Conservation (phyloP, 2,113 vertebrate genomes). For the Leptocoma aspasia region DNA sequence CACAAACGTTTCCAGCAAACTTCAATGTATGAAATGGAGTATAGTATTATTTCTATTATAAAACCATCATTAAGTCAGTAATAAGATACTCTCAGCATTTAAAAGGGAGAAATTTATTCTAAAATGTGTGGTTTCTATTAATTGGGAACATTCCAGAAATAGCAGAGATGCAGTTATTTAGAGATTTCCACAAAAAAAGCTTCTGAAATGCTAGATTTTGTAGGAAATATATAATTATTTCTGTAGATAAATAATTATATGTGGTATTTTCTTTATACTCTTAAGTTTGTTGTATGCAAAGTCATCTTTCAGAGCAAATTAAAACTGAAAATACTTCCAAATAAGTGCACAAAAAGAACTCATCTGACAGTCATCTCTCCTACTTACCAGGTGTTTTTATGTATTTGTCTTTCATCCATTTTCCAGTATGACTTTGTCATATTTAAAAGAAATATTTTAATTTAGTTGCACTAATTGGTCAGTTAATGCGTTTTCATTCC, state of each 20-base stretch:
- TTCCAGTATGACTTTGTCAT: background rate
- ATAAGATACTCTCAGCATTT: background rate
- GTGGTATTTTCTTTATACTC: background rate
- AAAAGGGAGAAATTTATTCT: background rate
- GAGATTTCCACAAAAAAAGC: background rate
- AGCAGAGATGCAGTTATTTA: background rate
- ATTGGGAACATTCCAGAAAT: background rate
- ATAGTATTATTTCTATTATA: background rate
- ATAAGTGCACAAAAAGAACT: background rate
- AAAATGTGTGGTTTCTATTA: background rate
- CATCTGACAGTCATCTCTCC: background rate
- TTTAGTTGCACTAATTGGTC: background rate
- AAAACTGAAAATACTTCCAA: background rate
- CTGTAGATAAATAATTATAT: background rate
- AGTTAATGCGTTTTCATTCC: background rate
- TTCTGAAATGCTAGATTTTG: background rate
- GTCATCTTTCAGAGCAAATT: background rate
- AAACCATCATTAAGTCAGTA: background rate
- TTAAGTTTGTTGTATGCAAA: background rate
- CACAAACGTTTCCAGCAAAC: constrained; percentile 9
- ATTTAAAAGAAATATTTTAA: background rate
- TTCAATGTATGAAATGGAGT: background rate
- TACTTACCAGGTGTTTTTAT: background rate
- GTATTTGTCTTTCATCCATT: background rate
- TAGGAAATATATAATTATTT: background rate